These are phyloP conservation scores for Enteromius afrohamiltoni DNA, from an alignment of 2,797 vertebrate species.

Conservation along the genomic window DNA sequence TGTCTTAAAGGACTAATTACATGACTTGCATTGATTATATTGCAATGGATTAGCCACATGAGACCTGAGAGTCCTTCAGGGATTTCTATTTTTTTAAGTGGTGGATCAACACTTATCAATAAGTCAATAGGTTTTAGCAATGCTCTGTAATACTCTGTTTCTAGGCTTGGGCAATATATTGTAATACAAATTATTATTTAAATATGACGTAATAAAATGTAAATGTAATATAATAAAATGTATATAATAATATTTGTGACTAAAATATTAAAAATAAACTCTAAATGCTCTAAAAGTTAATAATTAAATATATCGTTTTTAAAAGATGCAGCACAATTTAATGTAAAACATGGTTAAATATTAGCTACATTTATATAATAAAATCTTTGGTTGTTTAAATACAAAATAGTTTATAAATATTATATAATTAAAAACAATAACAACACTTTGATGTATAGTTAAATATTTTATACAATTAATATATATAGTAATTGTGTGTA, in stretches of 20 bases:
- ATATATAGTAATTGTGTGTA: too few relatives aligned
- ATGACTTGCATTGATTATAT: background rate
- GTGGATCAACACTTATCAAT: background rate
- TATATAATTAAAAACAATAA: background rate
- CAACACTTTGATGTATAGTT: background rate
- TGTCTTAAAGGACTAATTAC: background rate
- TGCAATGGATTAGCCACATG: background rate
- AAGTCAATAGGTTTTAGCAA: conserved; percentile 5
- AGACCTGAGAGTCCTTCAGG: background rate
- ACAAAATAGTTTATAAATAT: background rate
- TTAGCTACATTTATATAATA: background rate
- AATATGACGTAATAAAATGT: background rate
- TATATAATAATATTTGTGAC: background rate
- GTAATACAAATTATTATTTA: background rate
- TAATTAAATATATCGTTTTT: background rate
- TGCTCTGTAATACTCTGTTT: background rate
- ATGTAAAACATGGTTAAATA: background rate
- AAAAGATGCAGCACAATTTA: background rate
- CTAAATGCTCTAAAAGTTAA: background rate
- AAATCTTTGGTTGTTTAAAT: background rate
- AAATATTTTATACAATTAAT: background rate
- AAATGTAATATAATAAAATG: background rate
- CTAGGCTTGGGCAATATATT: background rate
- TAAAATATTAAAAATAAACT: background rate
- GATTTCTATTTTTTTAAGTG: conserved; percentile 5